These are phyloP conservation scores for Thalassophryne amazonica DNA, from an alignment of 2,797 vertebrate species.

Conservation along the genomic window DNA sequence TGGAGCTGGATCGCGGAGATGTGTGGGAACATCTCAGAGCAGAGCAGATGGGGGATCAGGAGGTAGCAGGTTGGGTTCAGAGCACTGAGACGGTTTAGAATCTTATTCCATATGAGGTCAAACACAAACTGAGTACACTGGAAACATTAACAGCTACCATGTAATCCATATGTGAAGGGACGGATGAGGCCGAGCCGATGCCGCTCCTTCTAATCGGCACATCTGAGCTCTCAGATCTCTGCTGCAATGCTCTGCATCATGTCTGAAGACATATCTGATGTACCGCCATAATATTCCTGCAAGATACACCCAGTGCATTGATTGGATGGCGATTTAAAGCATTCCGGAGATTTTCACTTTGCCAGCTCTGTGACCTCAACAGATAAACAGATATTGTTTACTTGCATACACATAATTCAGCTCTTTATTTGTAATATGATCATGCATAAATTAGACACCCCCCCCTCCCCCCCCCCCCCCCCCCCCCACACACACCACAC, in stretches of 20 bases:
- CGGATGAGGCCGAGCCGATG: conserved; percentile 46
- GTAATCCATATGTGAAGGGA: conserved; percentile 89
- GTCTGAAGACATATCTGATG: conserved; percentile 75
- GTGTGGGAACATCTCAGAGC: conserved; percentile 77
- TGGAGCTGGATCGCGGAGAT: conserved; percentile 78
- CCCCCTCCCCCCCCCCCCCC: too few relatives aligned
- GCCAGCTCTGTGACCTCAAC: too few relatives aligned
- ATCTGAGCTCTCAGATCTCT: conserved; percentile 77
- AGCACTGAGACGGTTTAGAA: conserved; percentile 76
- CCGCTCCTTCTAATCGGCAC: conserved; percentile 61
- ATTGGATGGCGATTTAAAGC: too few relatives aligned
- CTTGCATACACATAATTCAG: too few relatives aligned
- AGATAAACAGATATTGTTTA: too few relatives aligned
- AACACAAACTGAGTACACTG: too few relatives aligned
- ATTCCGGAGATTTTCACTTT: too few relatives aligned
- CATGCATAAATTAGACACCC: too few relatives aligned
- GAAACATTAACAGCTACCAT: conserved; percentile 67
- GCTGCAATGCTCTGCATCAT: conserved; percentile 79
- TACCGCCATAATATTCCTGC: conserved; percentile 85
- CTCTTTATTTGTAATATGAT: too few relatives aligned
- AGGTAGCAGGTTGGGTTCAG: conserved; percentile 68
- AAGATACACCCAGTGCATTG: too few relatives aligned
- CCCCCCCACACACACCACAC: too few relatives aligned
- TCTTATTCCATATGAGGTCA: too few relatives aligned
- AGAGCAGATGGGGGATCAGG: conserved; percentile 83